A percentile compares a stretch with the other conserved stretches of the same genome.
phyloP scores from a whole-genome alignment of 2,113 vertebrate species.

The Megaleporinus macrocephalus region DNA sequence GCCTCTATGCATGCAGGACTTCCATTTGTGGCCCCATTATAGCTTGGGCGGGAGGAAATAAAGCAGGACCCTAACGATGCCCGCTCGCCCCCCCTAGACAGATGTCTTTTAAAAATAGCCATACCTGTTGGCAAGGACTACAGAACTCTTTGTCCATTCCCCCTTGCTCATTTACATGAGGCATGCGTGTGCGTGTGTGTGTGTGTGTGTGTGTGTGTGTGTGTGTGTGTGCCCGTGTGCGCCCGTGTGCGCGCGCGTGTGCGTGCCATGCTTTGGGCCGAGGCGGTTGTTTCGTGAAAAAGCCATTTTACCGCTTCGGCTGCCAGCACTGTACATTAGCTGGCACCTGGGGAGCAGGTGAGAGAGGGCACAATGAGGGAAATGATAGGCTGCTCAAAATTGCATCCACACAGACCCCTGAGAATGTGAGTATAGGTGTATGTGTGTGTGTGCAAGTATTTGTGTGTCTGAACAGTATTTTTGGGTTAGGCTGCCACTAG shows the following conservation, averaged over 20 bases:
- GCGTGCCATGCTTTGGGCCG: not conserved
- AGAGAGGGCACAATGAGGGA: constrained; percentile 15
- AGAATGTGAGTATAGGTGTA: constrained; percentile 24
- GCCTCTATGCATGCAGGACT: constrained; percentile 23
- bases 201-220: constrained; percentile 38
- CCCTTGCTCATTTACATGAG: constrained; percentile 42
- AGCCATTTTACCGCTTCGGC: constrained; percentile 1
- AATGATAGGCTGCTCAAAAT: constrained; percentile 40
- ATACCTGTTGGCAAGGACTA: constrained; percentile 58
- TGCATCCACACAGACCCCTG: constrained; percentile 14
- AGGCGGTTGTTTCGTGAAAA: not conserved
- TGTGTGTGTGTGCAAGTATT: not conserved
- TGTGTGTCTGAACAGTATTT: not conserved
- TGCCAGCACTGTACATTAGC: constrained; percentile 21
- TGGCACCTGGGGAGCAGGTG: constrained; percentile 9
- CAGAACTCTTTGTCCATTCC: constrained; percentile 38
- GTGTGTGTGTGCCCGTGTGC: no score
- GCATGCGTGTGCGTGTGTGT: constrained; percentile 34
- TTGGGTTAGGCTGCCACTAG: not conserved
- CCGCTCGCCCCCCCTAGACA: constrained; percentile 39
- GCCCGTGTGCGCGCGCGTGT: no score
- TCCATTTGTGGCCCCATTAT: constrained; percentile 44
- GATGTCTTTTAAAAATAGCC: constrained; percentile 56
- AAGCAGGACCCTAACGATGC: constrained; percentile 23
- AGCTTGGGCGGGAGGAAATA: constrained; percentile 33